Base-by-base conservation (phyloP, 2,888 invertebrate genomes). In the Troides aeacus region DNA sequence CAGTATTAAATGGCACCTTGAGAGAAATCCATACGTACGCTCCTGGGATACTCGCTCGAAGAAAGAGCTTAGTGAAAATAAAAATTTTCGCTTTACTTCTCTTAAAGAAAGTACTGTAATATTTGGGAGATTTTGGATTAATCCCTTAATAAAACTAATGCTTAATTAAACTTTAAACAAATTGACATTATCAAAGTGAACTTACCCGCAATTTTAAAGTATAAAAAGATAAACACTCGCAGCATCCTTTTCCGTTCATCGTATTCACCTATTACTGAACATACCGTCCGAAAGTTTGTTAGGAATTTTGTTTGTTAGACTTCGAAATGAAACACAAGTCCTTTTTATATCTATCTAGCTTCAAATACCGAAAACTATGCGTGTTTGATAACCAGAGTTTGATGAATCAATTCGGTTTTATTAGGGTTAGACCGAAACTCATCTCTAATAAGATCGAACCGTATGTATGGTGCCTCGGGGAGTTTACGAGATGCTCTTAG, bases 371-470 rank as follows among this genome's bases (percentile, higher is more conserved):
- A 53, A 36, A 24, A 30, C 39, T 57, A 4, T 64, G 42, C 56
- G 39, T 39, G 64, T 64, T 64, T 42, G 57, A 58, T 39, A n/a
- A n/a, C 56, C 12, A 56, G 58, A 23, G 36, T 23, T 64, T 64
- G 42, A 64, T 64, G 57, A 64, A 64, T 64, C 64, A 58, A 64
- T 58, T 64, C 58, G 42, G 39, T 39, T 64, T 64, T 64, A 64
- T 57, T 56, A 64, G 42, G 64, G 64, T 64, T 39, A 39, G 39
- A 7, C 42, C 58, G 56, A 39, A 64, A 64, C 64, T 64, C 57
- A 57, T 64, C 64, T 58, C 39, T 64, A 42, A 64, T 64, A 64
- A 39, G 64, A 64, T 64, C 39, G 58, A 42, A 58, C 5, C 57
- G 57, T 57, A 64, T 58, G 42, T 64, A 42, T 64, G 39, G 56